Evolutionary conservation across 2,888 invertebrate species (phyloP).

Genomic region (Pedicia rivosa): DNA sequence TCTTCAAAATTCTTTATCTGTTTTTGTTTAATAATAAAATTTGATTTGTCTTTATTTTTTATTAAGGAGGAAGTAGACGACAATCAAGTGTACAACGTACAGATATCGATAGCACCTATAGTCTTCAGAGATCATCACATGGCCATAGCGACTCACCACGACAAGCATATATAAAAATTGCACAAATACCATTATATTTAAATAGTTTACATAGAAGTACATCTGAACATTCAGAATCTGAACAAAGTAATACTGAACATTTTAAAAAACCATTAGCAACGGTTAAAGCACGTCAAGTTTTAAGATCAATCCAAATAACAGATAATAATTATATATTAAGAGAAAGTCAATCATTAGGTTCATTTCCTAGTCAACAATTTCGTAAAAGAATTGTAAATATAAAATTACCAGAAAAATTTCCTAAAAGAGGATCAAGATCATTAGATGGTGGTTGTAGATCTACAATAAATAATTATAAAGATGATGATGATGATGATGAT

Average conservation of each 20-base stretch:
- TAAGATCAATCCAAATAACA: constrained; percentile 31
- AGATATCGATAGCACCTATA: constrained; percentile 38
- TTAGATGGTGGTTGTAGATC: constrained; percentile 24
- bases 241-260: background rate
- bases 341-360: constrained; percentile 49
- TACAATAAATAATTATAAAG: constrained; percentile 13
- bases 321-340: constrained; percentile 27
- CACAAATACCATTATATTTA: constrained; percentile 34
- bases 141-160: constrained; percentile 26
- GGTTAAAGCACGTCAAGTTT: constrained; percentile 33
- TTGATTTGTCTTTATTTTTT: too few relatives aligned
- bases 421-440: constrained; percentile 27
- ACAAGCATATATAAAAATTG: constrained; percentile 25
- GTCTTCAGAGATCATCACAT: constrained; percentile 34
- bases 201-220: constrained; percentile 34
- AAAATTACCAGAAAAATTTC: too few relatives aligned
- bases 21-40: too few relatives aligned
- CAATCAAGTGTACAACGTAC: constrained; percentile 48
- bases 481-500: constrained; percentile 16
- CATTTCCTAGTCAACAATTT: constrained; percentile 33
- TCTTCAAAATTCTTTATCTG: too few relatives aligned
- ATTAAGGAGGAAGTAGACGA: constrained; percentile 41
- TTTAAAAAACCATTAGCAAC: constrained; percentile 25
- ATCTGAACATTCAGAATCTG: constrained; percentile 29
- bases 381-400: constrained; percentile 21